Percentiles rank a stretch among this genome's conserved stretches.
Conservation (phyloP, 2,113 vertebrate species). For the Pionites leucogaster region DNA sequence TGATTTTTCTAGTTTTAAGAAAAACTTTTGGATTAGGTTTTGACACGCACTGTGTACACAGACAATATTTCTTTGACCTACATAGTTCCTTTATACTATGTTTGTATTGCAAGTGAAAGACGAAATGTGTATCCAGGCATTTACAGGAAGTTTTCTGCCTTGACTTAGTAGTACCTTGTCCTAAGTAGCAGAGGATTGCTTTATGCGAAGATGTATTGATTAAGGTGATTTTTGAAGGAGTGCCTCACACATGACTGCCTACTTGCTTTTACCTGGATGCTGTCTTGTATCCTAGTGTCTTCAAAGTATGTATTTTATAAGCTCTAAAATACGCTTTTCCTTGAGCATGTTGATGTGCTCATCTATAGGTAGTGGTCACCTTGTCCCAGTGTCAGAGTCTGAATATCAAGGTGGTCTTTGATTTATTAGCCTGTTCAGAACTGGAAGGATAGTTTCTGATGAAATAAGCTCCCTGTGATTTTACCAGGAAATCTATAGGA, state of each 20-base stretch:
- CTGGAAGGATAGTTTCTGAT: background rate
- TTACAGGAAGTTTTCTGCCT: background rate
- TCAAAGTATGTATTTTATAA: background rate
- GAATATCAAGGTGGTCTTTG: background rate
- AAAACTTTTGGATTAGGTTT: background rate
- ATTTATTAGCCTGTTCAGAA: background rate
- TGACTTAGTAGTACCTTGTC: background rate
- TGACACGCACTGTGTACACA: background rate
- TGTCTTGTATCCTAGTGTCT: background rate
- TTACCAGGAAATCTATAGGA: background rate
- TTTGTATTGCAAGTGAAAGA: background rate
- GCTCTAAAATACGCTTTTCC: background rate
- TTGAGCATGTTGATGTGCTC: background rate
- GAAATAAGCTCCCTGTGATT: background rate
- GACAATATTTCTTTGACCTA: background rate
- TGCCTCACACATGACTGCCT: background rate
- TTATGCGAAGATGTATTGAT: background rate
- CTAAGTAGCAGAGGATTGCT: background rate
- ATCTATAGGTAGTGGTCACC: background rate
- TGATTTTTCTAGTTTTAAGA: background rate
- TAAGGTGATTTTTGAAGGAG: background rate
- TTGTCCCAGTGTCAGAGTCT: background rate
- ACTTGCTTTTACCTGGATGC: background rate
- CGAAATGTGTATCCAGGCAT: background rate
- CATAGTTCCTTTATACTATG: background rate